These are phyloP conservation scores for Hydractinia symbiolongicarpus DNA, from an alignment of 30 jellyfish, hydroid and myxozoan species.

Conservation along the genomic window DNA sequence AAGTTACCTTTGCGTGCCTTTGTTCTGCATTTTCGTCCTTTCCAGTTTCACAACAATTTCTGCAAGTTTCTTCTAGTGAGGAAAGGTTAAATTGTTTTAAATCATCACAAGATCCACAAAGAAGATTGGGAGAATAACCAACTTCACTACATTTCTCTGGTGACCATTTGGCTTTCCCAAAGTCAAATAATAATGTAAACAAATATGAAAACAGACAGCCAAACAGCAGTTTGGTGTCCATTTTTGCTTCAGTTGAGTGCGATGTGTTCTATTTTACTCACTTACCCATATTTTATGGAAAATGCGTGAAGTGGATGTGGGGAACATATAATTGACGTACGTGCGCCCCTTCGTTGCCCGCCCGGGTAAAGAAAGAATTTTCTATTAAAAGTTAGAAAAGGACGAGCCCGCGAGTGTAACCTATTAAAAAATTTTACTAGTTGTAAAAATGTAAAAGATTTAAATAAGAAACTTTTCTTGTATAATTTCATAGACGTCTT, in stretches of 20 bases:
- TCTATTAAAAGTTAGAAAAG: too few relatives aligned
- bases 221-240: conserved; percentile 24
- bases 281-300: too few relatives aligned
- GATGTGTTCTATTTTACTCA: too few relatives aligned
- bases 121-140: conserved; percentile 73
- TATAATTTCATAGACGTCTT: too few relatives aligned
- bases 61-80: conserved; percentile 51
- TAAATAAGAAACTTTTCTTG: too few relatives aligned
- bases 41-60: conserved; percentile 76
- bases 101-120: conserved; percentile 84
- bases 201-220: conserved; percentile 28
- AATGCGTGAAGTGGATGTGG: too few relatives aligned
- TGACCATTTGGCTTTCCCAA: conserved; percentile 43
- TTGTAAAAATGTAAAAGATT: too few relatives aligned
- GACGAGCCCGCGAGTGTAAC: too few relatives aligned
- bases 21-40: conserved; percentile 75
- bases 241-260: neutral
- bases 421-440: too few relatives aligned
- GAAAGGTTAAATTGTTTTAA: conserved; percentile 70
- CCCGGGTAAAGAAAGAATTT: too few relatives aligned
- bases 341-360: too few relatives aligned
- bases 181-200: conserved; percentile 12
- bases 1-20: conserved; percentile 74
- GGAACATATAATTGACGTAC: too few relatives aligned
- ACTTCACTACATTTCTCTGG: conserved; percentile 69